Percentiles rank a stretch among this genome's conserved stretches.
Conservation (phyloP, 2,797 vertebrate genomes). For the Bryconaethiops microstoma region DNA sequence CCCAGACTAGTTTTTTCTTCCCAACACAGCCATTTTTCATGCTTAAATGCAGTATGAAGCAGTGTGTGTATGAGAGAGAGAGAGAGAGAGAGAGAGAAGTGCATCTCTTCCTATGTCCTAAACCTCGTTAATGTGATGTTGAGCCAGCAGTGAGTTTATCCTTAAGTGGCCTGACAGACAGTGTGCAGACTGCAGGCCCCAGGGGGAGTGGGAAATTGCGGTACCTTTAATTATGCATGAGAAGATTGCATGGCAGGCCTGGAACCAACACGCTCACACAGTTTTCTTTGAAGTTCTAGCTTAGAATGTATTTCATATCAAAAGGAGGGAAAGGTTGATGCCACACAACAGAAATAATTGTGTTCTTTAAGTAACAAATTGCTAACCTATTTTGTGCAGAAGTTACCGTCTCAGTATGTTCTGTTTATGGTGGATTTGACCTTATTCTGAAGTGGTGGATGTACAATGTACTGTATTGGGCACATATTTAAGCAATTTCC, state of each 20-base stretch:
- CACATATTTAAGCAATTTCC: too few species aligned
- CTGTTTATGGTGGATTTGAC: constrained; percentile 6
- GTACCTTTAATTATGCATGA: constrained; percentile 64
- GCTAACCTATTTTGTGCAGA: constrained; percentile 43
- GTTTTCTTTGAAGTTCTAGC: constrained; percentile 64
- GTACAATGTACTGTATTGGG: not conserved
- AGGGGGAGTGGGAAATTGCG: constrained; percentile 58
- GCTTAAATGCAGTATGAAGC: constrained; percentile 16
- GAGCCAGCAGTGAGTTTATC: constrained; percentile 59
- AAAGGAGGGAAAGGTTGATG: constrained; percentile 37
- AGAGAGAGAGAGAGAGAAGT: constrained; percentile 31
- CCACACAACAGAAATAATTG: constrained; percentile 47
- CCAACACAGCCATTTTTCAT: constrained; percentile 26
- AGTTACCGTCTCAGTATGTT: constrained; percentile 16
- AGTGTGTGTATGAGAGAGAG: constrained; percentile 1
- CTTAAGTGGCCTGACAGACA: constrained; percentile 63
- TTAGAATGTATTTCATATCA: constrained; percentile 61
- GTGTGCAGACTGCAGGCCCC: constrained; percentile 54
- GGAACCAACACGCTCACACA: constrained; percentile 59
- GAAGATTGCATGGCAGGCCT: constrained; percentile 59
- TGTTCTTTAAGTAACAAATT: constrained; percentile 42
- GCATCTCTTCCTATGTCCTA: constrained; percentile 17
- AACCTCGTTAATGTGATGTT: constrained; percentile 52
- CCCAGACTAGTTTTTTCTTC: constrained; percentile 11
- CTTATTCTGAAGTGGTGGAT: not conserved